Percentiles rank a stretch among this genome's conserved stretches.
phyloP scores from a whole-genome alignment of 2,797 vertebrate species.

The Poeciliopsis paucimaculata region DNA sequence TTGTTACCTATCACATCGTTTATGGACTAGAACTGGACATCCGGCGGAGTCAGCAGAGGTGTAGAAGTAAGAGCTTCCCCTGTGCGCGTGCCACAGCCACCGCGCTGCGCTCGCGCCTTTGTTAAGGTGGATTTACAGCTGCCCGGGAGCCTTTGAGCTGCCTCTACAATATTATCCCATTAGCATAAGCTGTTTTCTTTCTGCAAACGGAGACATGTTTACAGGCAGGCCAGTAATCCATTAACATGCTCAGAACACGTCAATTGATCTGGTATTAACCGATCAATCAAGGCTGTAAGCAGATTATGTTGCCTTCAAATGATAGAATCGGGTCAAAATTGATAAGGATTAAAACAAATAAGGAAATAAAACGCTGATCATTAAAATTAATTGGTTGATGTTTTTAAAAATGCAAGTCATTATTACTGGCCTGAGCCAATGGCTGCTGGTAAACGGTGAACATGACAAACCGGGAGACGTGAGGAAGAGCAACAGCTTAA shows the following conservation, averaged over 20 bases:
- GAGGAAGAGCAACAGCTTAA: constrained; percentile 15
- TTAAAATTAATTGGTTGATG: not conserved
- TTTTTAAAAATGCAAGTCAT: too few relatives aligned
- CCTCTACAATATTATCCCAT: constrained; percentile 59
- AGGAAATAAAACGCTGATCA: not conserved
- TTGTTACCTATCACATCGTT: too few relatives aligned
- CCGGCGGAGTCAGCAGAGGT: too few relatives aligned
- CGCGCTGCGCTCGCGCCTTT: constrained; percentile 28
- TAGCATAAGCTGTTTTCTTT: constrained; percentile 62
- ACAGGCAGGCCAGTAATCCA: constrained; percentile 61
- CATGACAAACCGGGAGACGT: constrained; percentile 16
- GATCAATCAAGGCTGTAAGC: constrained; percentile 44
- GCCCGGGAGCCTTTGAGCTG: constrained; percentile 61
- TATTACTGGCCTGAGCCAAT: not conserved
- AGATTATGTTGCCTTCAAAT: constrained; percentile 25
- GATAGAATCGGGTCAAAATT: constrained; percentile 2
- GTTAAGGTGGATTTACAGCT: constrained; percentile 66
- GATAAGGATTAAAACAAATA: not conserved
- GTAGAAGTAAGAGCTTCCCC: too few relatives aligned
- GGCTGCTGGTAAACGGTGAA: constrained; percentile 23
- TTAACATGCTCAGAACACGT: constrained; percentile 52
- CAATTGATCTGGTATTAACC: constrained; percentile 43
- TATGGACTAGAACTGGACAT: too few relatives aligned
- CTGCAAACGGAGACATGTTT: constrained; percentile 58
- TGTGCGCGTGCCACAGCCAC: too few relatives aligned